Percentiles rank a stretch among this genome's conserved stretches.
Evolutionary conservation across 2,797 vertebrate genomes (phyloP).

Genomic region (Cyclopterus lumpus): DNA sequence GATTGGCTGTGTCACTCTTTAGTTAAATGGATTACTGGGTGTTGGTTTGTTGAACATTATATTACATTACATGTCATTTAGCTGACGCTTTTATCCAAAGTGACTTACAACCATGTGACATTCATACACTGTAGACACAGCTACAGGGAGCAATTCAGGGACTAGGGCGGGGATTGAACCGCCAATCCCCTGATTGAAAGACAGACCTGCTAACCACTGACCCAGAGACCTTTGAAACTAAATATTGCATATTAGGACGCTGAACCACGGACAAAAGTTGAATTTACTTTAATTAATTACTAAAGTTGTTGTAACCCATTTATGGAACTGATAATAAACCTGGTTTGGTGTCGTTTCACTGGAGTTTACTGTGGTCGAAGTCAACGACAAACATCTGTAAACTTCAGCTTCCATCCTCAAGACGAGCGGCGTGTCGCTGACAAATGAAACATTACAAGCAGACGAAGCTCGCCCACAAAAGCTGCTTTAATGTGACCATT

Average conservation of each 20-base stretch:
- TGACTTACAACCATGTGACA: no score
- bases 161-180: no score
- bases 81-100: no score
- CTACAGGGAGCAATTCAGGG: no score
- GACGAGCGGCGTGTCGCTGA: neutral
- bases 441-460: slow-evolving; percentile 22
- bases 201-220: no score
- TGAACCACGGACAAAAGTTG: neutral
- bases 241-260: neutral
- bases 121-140: no score
- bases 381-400: neutral
- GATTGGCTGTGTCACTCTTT: neutral
- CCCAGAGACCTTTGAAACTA: neutral
- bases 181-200: no score
- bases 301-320: neutral
- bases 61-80: no score
- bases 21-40: neutral
- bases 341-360: neutral
- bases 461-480: slow-evolving; percentile 61
- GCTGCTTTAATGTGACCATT: slow-evolving; percentile 80
- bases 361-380: neutral
- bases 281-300: neutral
- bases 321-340: neutral
- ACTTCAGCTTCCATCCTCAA: no score
- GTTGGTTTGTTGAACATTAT: neutral